phyloP scores from a whole-genome alignment of 2,797 vertebrate genomes.

The Bradypodion pumilum region DNA sequence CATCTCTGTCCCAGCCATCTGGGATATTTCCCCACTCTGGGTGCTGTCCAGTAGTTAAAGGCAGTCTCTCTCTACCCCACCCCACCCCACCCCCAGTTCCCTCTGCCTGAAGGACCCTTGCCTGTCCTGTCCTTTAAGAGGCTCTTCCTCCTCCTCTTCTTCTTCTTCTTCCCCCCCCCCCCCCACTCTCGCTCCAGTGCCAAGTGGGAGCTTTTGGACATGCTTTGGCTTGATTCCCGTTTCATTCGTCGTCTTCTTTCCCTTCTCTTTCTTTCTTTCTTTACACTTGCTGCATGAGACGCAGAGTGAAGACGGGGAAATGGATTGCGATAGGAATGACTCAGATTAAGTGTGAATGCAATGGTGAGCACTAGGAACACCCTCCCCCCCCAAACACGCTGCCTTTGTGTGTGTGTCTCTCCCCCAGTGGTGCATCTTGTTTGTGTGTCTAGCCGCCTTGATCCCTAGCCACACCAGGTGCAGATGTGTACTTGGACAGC shows the following conservation, averaged over 20 bases:
- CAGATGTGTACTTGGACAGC: background rate
- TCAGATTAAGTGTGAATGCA: conserved; percentile 86
- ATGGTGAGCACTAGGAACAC: conserved; percentile 81
- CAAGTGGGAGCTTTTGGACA: conserved; percentile 5
- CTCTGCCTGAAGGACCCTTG: too few relatives aligned
- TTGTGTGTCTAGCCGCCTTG: conserved; percentile 45
- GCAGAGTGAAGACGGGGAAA: conserved; percentile 87
- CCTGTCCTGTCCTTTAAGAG: too few relatives aligned
- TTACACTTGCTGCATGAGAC: conserved; percentile 75
- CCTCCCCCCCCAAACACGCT: conserved; percentile 51
- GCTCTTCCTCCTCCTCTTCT: too few relatives aligned
- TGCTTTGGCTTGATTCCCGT: conserved; percentile 57
- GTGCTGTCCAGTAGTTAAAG: too few relatives aligned
- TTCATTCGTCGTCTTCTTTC: conserved; percentile 73
- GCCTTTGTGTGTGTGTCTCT: too few relatives aligned
- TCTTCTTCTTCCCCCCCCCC: background rate
- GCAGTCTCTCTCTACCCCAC: too few relatives aligned
- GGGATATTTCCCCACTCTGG: too few relatives aligned
- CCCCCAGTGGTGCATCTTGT: conserved; percentile 26
- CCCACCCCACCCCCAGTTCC: too few relatives aligned
- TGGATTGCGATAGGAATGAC: conserved; percentile 86
- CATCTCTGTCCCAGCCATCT: too few relatives aligned
- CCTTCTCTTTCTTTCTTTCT: conserved; percentile 78
- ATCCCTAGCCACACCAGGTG: too few relatives aligned
- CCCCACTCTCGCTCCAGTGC: background rate